Conservation (phyloP, 2,797 vertebrate species). For the Melanotaenia pygmaea region DNA sequence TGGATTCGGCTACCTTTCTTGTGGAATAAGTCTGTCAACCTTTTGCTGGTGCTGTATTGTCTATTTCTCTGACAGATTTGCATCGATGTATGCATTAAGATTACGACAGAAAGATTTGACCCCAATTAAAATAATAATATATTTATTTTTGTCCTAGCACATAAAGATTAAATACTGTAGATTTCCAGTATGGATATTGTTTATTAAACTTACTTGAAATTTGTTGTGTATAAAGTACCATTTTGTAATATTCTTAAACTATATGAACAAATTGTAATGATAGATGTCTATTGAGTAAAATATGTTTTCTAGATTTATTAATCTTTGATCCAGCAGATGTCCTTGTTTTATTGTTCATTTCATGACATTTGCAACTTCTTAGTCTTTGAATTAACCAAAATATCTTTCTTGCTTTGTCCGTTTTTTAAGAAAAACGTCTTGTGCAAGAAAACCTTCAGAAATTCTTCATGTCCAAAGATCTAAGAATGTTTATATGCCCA, state of each 20-base stretch:
- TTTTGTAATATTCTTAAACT: not conserved
- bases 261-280: too few species aligned
- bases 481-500: slow-evolving; percentile 68
- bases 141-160: too few species aligned
- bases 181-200: too few species aligned
- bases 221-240: not conserved
- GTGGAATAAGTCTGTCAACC: not conserved
- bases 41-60: not conserved
- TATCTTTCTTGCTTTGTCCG: not conserved
- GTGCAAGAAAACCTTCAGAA: slow-evolving; percentile 15
- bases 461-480: slow-evolving; percentile 32
- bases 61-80: not conserved
- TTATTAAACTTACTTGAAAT: too few species aligned
- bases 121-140: too few species aligned
- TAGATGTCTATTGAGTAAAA: not conserved
- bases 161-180: too few species aligned
- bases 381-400: not conserved
- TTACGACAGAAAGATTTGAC: not conserved
- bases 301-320: not conserved
- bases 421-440: slow-evolving; percentile 3
- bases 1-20: too few species aligned
- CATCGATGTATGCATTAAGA: not conserved
- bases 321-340: not conserved
- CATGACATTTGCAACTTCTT: not conserved
- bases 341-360: slow-evolving; percentile 4